Percentiles rank a stretch among this genome's conserved stretches.
These are phyloP conservation scores for Dryas iulia DNA, from an alignment of 1,140 invertebrate genomes.

Conservation along the genomic window DNA sequence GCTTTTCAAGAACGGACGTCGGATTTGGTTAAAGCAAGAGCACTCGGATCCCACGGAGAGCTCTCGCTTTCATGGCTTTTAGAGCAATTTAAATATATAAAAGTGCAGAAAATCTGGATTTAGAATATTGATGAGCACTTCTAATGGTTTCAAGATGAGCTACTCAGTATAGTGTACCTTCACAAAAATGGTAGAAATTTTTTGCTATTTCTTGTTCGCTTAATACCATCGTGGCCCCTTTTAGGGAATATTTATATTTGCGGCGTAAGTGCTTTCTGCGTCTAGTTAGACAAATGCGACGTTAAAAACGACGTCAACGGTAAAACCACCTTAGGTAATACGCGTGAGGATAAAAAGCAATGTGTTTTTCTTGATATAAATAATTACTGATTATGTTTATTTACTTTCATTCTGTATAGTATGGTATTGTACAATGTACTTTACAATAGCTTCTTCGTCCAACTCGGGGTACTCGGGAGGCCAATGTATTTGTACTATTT, in stretches of 20 bases:
- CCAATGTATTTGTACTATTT: too few relatives aligned
- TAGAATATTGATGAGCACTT: not conserved
- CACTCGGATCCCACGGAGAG: constrained; percentile 9
- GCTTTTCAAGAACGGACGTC: constrained; percentile 9
- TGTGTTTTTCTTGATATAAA: too few relatives aligned
- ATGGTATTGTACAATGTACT: too few relatives aligned
- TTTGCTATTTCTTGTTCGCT: not conserved
- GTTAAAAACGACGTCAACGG: too few relatives aligned
- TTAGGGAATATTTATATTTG: not conserved
- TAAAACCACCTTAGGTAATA: too few relatives aligned
- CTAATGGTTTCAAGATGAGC: not conserved
- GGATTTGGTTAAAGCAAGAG: constrained; percentile 17
- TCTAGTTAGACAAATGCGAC: too few relatives aligned
- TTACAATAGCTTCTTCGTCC: too few relatives aligned
- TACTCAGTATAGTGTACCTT: not conserved
- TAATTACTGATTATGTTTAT: too few relatives aligned
- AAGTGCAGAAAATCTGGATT: constrained; percentile 17
- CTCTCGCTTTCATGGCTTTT: constrained; percentile 14
- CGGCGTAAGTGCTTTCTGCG: too few relatives aligned
- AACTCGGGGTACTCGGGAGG: too few relatives aligned
- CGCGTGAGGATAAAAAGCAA: too few relatives aligned
- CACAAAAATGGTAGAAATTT: not conserved
- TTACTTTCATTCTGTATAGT: too few relatives aligned
- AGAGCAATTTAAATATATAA: constrained; percentile 11
- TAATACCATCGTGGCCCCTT: not conserved